Evolutionary conservation across 2,797 vertebrate species (phyloP), one percentile per base, ranked within the genome.

Genomic region (Microctenopoma steveboyesi): DNA sequence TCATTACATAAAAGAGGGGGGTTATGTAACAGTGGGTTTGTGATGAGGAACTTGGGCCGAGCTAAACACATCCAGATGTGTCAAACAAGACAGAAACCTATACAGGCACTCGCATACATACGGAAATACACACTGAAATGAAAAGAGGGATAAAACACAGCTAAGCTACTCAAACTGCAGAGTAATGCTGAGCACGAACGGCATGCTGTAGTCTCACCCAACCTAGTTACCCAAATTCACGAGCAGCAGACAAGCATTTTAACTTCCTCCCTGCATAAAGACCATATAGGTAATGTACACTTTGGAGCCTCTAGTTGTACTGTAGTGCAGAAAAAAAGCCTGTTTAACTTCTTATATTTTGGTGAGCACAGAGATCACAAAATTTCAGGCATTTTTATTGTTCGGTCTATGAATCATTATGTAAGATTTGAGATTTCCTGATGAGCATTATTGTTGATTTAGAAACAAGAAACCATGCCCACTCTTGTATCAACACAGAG

Each of bases 61-160:
- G 85, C 82, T 90, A 89, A 92, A 92, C 88, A 75, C 76, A 89
- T 91, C 91, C 92, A 93, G 91, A 92, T 92, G 92, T 90, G 89
- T 89, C 60, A 68, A 83, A 85, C 69, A 46, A 81, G 79, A 89
- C 74, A 68, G 70, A 79, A 86, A 87, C 78, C 56, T 82, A 85
- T 75, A 74, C 80, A 72, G 63, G 48, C 43, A 2, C 52, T 69
- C 49, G 2, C 63, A 49, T 48, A 65, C 33, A 45, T 49, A 46
- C 48, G 59, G 55, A 57, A 10, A 66, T 15, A 79, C 64, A 67
- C 5, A 67, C 27, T 47, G 64, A 47, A 62, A 64, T 52, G 53
- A 35, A 48, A 62, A 33, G 40, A 55, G 46, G 51, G 35, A 39
- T 7, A 60, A 75, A 76, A 80, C 35, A 68, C 1, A 58, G 79